Percentiles rank a stretch among this genome's conserved stretches.
Evolutionary conservation across 2,888 invertebrate genomes (phyloP).

Genomic region (Operophtera brumata): DNA sequence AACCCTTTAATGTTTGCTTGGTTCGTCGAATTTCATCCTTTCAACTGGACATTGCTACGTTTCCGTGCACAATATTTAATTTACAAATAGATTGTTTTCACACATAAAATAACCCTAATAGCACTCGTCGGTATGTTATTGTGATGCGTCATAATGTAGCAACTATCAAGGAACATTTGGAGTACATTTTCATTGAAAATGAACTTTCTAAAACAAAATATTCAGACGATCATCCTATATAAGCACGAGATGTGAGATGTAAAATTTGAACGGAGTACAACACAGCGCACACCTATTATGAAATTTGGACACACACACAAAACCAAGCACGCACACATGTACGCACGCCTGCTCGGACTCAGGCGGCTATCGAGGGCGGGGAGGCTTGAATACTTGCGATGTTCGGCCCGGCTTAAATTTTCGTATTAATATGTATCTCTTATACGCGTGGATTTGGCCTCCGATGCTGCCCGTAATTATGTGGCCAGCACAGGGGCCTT

Average conservation of each 20-base stretch:
- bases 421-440: conserved; percentile 78
- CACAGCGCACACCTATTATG: conserved; percentile 75
- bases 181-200: neutral
- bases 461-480: conserved; percentile 62
- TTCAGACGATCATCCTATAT: conserved; percentile 56
- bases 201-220: conserved; percentile 1
- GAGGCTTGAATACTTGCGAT: conserved; percentile 64
- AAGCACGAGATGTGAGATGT: conserved; percentile 71
- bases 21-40: too few species aligned
- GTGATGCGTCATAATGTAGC: too few species aligned
- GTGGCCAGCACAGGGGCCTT: conserved; percentile 43
- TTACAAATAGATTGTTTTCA: too few species aligned
- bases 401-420: conserved; percentile 73
- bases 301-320: conserved; percentile 67
- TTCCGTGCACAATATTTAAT: too few species aligned
- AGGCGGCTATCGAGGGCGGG: conserved; percentile 59
- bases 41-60: too few species aligned
- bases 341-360: conserved; percentile 63
- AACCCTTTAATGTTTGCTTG: too few species aligned
- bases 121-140: too few species aligned
- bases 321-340: conserved; percentile 54
- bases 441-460: conserved; percentile 67
- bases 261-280: conserved; percentile 76
- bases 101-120: too few species aligned
- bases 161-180: too few species aligned